Evolutionary conservation across 2,888 invertebrate genomes (phyloP), one percentile per base, ranked within the genome.

Genomic region (Drosophila rubida): DNA sequence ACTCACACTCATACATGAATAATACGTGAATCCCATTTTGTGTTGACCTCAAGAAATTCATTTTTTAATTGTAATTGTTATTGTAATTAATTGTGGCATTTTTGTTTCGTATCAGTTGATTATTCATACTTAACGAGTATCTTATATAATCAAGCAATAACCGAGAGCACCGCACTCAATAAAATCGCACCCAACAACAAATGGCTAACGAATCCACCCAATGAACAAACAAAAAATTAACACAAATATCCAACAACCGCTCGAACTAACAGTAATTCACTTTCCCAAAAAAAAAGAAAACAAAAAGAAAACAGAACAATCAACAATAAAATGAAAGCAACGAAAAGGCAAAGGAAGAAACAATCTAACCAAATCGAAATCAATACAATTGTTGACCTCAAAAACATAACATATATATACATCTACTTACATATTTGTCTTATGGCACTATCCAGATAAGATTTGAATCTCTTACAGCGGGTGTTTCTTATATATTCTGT

Each of bases 41-140:
- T 73, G 84, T 85, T 84, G 61, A 72, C 67, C 69, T 80, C 62
- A 80, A 85, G 84, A 85, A 85, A 85, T 85, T 85, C 84, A 87
- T 85, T 87, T 85, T 83, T 69, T 67, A 53, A 71, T 61, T 81
- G 73, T 79, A 60, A 75, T 65, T 69, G 41, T 62, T 42, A 44
- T 32, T 54, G 41, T 62, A 54, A 23, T 44, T 54, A 41, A 53
- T 11, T 53, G 60, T 61, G 69, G 59, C 60, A 54, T 54, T 58
- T 54, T 58, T 82, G 64, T 22, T 68, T 58, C 42, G 19, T 57
- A 45, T 86, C 50, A 70, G 68, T 82, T 66, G 35, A 63, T 57
- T 45, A 49, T 63, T 60, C 55, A 80, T 69, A 35, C 25, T 51
- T 51, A 37, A 69, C 16, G 27, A 13, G 37, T 37, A 54, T 37